A percentile compares a stretch with the other conserved stretches of the same genome.
phyloP scores from a whole-genome alignment of 2,113 vertebrate genomes.

The Erpornis zantholeuca region DNA sequence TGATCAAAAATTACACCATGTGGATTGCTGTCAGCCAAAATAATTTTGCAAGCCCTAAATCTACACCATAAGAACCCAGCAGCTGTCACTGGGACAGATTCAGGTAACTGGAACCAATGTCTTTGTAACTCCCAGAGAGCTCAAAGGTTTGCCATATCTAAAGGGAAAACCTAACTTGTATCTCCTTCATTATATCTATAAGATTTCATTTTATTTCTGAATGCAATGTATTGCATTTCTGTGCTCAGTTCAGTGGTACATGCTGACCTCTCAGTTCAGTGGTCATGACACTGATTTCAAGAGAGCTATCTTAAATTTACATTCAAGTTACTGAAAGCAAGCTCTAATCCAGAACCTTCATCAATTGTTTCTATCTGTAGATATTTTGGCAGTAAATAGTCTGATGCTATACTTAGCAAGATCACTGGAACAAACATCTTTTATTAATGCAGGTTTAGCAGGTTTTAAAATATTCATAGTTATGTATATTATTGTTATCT shows the following conservation, averaged over 20 bases:
- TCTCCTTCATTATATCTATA: neutral
- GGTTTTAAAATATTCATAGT: conserved; percentile 62
- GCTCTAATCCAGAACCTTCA: neutral
- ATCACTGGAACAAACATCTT: conserved; percentile 26
- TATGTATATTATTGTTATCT: conserved; percentile 48
- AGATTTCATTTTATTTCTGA: neutral
- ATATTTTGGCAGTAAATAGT: neutral
- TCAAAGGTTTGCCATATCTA: neutral
- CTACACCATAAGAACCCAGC: neutral
- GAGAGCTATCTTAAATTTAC: neutral
- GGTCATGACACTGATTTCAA: neutral
- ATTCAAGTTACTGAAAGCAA: neutral
- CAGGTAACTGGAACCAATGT: neutral
- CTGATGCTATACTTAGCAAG: conserved; percentile 25
- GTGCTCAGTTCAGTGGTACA: neutral
- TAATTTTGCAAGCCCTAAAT: neutral
- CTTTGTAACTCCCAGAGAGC: neutral
- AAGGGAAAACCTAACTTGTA: neutral
- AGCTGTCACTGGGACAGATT: neutral
- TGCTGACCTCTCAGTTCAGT: neutral
- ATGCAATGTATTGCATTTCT: neutral
- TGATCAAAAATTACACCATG: neutral
- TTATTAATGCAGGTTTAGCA: conserved; percentile 45
- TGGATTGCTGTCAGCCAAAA: neutral
- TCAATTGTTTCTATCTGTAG: conserved; percentile 25